Evolutionary conservation across 2,888 invertebrate genomes (phyloP), one percentile per base, ranked within the genome.

Genomic region (Ferrisia virgata): DNA sequence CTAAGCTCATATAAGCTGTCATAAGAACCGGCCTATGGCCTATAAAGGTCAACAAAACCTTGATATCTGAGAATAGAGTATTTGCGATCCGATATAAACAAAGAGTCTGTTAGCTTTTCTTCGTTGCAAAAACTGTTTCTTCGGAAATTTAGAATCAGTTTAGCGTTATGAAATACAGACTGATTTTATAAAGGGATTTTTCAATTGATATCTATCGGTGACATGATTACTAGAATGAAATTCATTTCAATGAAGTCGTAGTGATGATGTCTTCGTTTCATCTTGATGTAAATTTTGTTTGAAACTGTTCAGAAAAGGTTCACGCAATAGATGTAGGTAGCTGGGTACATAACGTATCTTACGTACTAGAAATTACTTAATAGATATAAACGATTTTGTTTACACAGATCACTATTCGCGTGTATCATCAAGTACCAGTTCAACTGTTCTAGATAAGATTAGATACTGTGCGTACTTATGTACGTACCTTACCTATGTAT

Each of bases 11-110:
- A 43, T 22, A 40, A 43, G 43, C 31, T 43, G 79, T 28, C 36
- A 47, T 76, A 76, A 76, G 72, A 76, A 40, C 79, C 79, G 28
- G 79, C 40, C 43, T 79, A 43, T 43, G 79, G 47, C 47, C 31
- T 43, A 43, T 43, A 79, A 79, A 79, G 79, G 79, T 79, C 79
- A 79, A 79, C 79, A 47, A 79, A 79, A 79, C 47, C 43, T 79
- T 79, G 72, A 36, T 76, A 31, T 64, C 64, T 15, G 64, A 64
- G 64, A 64, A 64, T 64, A 25, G 22, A 64, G 28, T 28, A 28
- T 28, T 64, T 64, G 64, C 64, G 15, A 64, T 28, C 64, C 0
- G 31, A 64, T 9, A 64, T 64, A 1, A 9, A 43, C 5, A 13
- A 28, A 15, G 64, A 25, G 0, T 58, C 58, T 25, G 25, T 28